Evolutionary conservation across 2,797 vertebrate species (phyloP), one percentile per base, ranked within the genome.

Genomic region (Erethizon dorsatum): DNA sequence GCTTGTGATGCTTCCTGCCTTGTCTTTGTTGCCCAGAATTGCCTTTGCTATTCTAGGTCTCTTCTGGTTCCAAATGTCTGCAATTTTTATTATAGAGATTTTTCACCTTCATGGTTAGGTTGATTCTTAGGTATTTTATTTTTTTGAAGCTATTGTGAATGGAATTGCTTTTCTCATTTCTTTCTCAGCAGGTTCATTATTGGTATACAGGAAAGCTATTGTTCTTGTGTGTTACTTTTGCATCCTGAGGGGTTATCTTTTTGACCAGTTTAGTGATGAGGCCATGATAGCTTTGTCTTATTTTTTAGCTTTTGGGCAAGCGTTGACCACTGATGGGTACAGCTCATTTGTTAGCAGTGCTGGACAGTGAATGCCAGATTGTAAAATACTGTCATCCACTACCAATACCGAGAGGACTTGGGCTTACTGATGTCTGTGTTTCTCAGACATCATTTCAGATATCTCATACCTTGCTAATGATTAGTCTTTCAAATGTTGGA

Each of bases 381-480:
- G 33, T 78, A 83, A 83, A 86, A 86, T 88, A 75, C 7, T 78
- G 26, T 65, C 37, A 47, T n/a, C 31, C 63, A 41, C 61, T 88
- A 54, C 67, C 31, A 56, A 13, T 85, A 28, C 52, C 33, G 41
- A 61, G 59, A 86, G 9, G 61, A 7, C 31, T 14, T 45, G 50
- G 47, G 84, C 59, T 77, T 26, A 54, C 41, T 47, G 57, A 78
- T 59, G n/a, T 73, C 69, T 37, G 71, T 63, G 28, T 82, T 95
- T 91, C 18, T 56, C 59, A 91, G 77, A 50, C 45, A 85, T 67
- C 79, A 59, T 80, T 90, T 91, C 57, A 77, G 22, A 33, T 37
- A 10, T 67, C 26, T 41, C 9, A 26, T 67, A 54, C 31, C 56
- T 65, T 91, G 73, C 28, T 89, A 83, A 91, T n/a, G 41, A 84